Conservation (phyloP, 2,113 vertebrate genomes). For the Brachirus orientalis region DNA sequence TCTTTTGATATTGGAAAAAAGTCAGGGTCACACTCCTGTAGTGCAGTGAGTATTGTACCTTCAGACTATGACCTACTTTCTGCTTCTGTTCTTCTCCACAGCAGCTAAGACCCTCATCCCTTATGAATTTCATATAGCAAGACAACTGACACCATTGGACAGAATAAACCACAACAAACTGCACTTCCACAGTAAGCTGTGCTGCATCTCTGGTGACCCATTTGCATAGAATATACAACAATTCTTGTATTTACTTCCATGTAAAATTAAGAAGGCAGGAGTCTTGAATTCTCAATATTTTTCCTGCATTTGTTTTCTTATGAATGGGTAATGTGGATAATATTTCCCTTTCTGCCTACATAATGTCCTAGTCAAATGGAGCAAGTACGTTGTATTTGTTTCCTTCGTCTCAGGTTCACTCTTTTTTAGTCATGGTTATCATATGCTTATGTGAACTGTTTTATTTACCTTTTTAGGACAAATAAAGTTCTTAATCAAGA, state of each 20-base stretch:
- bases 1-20: constrained; percentile 4
- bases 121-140: constrained; percentile 59
- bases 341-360: constrained; percentile 23
- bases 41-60: constrained; percentile 29
- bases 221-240: constrained; percentile 8
- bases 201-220: constrained; percentile 12
- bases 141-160: constrained; percentile 46
- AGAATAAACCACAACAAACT: constrained; percentile 38
- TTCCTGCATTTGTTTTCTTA: constrained; percentile 32
- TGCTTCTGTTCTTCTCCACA: constrained; percentile 24
- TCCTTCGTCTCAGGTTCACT: constrained; percentile 33
- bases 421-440: constrained; percentile 22
- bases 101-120: constrained; percentile 39
- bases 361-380: constrained; percentile 32
- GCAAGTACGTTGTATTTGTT: constrained; percentile 15
- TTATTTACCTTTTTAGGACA: too few species aligned
- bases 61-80: constrained; percentile 69
- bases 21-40: constrained; percentile 15
- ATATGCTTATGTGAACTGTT: constrained; percentile 1
- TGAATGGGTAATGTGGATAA: constrained; percentile 24
- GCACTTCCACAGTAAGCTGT: constrained; percentile 15
- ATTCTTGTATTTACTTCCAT: constrained; percentile 11
- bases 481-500: too few species aligned
- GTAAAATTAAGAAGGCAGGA: constrained; percentile 26
- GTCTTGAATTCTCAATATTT: neutral